phyloP scores from a whole-genome alignment of 2,888 invertebrate genomes.

The Eupeodes latifasciatus region DNA sequence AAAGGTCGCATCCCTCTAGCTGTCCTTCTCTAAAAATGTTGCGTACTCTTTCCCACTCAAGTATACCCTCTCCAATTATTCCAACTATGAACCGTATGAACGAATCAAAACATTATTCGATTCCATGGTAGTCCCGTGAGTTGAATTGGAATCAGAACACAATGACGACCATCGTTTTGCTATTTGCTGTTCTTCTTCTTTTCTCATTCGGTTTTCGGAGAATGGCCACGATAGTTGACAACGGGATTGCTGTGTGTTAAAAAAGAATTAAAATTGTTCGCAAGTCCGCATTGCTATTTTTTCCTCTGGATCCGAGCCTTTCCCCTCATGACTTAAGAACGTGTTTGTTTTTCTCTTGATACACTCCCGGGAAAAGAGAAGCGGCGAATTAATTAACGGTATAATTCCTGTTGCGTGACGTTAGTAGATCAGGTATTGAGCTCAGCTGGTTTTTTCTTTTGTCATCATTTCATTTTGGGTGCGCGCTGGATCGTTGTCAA shows the following conservation, averaged over 20 bases:
- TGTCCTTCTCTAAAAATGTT: constrained; percentile 19
- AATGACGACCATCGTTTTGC: constrained; percentile 71
- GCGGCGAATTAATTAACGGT: constrained; percentile 65
- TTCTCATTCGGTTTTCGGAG: constrained; percentile 75
- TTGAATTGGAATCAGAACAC: constrained; percentile 64
- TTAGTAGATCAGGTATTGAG: constrained; percentile 25
- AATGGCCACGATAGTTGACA: constrained; percentile 65
- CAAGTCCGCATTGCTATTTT: neutral
- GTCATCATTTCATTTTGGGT: constrained; percentile 20
- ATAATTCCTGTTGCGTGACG: constrained; percentile 57
- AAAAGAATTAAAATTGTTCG: constrained; percentile 24
- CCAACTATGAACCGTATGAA: constrained; percentile 64
- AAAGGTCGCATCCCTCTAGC: constrained; percentile 73
- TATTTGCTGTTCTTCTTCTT: constrained; percentile 71
- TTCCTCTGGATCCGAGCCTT: constrained; percentile 4
- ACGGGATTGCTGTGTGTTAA: constrained; percentile 43
- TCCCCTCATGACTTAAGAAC: neutral
- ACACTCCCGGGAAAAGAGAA: constrained; percentile 28
- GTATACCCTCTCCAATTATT: constrained; percentile 60
- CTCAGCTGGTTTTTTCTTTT: constrained; percentile 53
- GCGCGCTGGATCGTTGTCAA: constrained; percentile 48
- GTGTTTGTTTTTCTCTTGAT: constrained; percentile 35
- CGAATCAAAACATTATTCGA: constrained; percentile 74
- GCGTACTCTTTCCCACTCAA: neutral
- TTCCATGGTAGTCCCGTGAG: constrained; percentile 35